phyloP scores from a whole-genome alignment of 1,140 invertebrate species.

The Helicoverpa zea region DNA sequence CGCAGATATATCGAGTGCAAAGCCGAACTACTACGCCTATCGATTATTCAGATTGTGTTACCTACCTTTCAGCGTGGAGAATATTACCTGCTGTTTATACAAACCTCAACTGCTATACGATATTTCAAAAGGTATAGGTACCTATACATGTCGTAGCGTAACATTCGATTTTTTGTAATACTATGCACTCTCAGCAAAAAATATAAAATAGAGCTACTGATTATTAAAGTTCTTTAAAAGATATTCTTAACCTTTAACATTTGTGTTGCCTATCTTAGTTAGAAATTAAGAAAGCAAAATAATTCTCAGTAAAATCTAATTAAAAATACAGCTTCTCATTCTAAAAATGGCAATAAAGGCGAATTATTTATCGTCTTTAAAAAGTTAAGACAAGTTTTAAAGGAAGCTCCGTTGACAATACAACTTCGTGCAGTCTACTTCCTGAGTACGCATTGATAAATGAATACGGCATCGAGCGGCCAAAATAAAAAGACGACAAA shows the following conservation, averaged over 20 bases:
- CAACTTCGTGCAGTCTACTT: slow-evolving; percentile 37
- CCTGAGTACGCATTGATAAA: slow-evolving; percentile 51
- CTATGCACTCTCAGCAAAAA: neutral
- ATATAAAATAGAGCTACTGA: no score
- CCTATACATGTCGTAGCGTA: neutral
- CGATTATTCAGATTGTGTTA: slow-evolving; percentile 35
- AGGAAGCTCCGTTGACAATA: slow-evolving; percentile 47
- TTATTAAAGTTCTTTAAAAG: no score
- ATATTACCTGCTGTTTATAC: slow-evolving; percentile 22
- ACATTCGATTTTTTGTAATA: neutral
- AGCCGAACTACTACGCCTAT: slow-evolving; percentile 29
- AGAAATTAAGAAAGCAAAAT: neutral
- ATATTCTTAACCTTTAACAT: neutral
- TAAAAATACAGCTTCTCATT: neutral
- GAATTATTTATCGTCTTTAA: slow-evolving; percentile 43
- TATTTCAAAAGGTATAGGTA: neutral
- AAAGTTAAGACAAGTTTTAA: slow-evolving; percentile 25
- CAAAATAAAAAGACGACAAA: slow-evolving; percentile 24
- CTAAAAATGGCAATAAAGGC: slow-evolving; percentile 30
- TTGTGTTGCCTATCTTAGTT: neutral
- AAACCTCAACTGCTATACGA: slow-evolving; percentile 14
- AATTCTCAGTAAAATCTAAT: slow-evolving; percentile 21
- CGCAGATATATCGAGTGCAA: slow-evolving; percentile 30
- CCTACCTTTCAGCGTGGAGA: slow-evolving; percentile 3
- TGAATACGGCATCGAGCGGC: slow-evolving; percentile 42